phyloP scores from a whole-genome alignment of 2,888 invertebrate genomes.

The Scrobipalpa atriplicella region DNA sequence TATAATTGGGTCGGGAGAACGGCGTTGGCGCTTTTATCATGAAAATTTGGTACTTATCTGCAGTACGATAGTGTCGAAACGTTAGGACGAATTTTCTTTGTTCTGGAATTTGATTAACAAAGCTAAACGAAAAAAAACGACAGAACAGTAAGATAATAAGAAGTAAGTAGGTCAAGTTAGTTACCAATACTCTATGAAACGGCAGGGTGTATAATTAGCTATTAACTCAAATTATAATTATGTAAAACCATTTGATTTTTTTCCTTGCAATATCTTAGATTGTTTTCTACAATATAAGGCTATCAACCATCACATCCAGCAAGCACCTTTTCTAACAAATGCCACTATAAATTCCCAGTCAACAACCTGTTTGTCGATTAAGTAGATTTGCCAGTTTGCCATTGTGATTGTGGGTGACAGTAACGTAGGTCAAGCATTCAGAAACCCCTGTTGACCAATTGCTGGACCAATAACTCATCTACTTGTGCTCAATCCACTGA shows the following conservation, averaged over 20 bases:
- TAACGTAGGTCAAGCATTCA: constrained; percentile 19
- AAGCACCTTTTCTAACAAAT: background rate
- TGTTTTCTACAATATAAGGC: background rate
- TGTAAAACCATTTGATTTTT: background rate
- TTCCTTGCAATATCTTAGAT: background rate
- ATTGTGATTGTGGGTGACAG: constrained; percentile 20
- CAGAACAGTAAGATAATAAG: no score
- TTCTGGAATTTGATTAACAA: background rate
- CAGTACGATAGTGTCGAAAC: background rate
- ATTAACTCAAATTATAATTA: no score
- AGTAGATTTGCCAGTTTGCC: background rate
- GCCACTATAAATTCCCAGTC: background rate
- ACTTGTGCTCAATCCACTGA: constrained; percentile 14
- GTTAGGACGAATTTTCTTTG: background rate
- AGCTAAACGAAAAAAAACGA: no score
- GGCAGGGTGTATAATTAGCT: no score
- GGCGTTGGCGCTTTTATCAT: constrained; percentile 8
- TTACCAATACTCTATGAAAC: no score
- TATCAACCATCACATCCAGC: background rate
- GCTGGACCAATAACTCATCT: constrained; percentile 20
- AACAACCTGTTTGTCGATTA: constrained; percentile 2
- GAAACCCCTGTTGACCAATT: constrained; percentile 11
- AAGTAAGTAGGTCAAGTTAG: no score
- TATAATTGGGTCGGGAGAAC: constrained; percentile 22
- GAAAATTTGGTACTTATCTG: constrained; percentile 7